These are phyloP conservation scores for Pseudopleuronectes americanus DNA, from an alignment of 2,797 vertebrate species.

Conservation along the genomic window DNA sequence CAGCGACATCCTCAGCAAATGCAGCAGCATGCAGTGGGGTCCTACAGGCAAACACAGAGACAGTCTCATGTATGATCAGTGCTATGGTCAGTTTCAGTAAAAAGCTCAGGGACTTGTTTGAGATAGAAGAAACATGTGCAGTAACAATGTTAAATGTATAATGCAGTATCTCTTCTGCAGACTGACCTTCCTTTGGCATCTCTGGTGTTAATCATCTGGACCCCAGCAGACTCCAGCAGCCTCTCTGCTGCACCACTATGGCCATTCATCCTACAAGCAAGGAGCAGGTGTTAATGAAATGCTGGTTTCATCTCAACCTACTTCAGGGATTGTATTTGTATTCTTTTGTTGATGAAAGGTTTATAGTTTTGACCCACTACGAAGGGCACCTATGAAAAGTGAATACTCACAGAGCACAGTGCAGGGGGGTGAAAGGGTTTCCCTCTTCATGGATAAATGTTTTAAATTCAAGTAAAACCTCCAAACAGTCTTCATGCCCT, in stretches of 20 bases:
- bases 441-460: conserved; percentile 93
- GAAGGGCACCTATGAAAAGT: neutral
- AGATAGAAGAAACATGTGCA: neutral
- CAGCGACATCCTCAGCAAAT: conserved; percentile 91
- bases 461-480: conserved; percentile 99
- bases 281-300: conserved; percentile 3
- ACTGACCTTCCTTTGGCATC: conserved; percentile 98
- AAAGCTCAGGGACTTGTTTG: neutral
- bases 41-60: conserved; percentile 73
- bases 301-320: neutral
- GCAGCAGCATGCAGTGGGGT: conserved; percentile 97
- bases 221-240: conserved; percentile 87
- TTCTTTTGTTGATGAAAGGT: no score
- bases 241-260: conserved; percentile 93
- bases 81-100: neutral
- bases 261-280: conserved; percentile 89
- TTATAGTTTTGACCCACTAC: neutral
- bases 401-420: conserved; percentile 98
- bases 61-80: neutral
- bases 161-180: neutral
- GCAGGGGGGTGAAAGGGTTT: conserved; percentile 97
- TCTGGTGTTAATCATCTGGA: conserved; percentile 95
- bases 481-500: conserved; percentile 99
- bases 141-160: neutral
- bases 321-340: neutral